Evolutionary conservation across 37 sponge, comb jelly and placozoan species (phyloP), one percentile per base, ranked within the genome.

Genomic region (Cliona cf. orientalis): DNA sequence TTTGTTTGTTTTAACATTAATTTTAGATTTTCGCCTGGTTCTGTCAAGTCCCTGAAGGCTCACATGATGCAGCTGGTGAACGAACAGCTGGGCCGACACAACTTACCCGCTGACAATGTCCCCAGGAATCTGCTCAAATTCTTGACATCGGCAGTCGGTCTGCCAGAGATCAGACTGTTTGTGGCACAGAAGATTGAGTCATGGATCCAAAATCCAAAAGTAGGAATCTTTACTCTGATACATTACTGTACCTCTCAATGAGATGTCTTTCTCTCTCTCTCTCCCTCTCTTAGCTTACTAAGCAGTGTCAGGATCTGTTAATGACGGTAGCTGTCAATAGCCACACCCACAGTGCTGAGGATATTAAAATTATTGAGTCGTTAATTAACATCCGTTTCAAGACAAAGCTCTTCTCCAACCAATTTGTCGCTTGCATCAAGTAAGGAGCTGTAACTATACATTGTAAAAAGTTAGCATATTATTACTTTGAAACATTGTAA

Each of bases 141-240:
- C 68, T 75, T 95, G 0, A 55, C 72, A 4, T 33, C 59, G n/a
- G 83, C 82, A 21, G 79, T 76, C 35, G 92, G 95, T 7, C 53
- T 75, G 14, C 81, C 90, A 0, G 89, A 88, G n/a, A 45, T 95
- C 22, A 49, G 95, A 31, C 57, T 91, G 9, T 29, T 80, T 6
- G 82, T 85, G 2, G 80, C 90, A 23, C 92, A 95, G 66, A 86
- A 63, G 74, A 63, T 95, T 32, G 95, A 95, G 58, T 62, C 62
- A 0, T 95, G 95, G 92, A 77, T 95, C 1, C 93, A 88, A 44
- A 95, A 95, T 65, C 90, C 95, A 5, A 95, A 95, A 85, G 95
- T 88, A 23, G 35, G 63, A n/a, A n/a, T n/a, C n/a, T n/a, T n/a
- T n/a, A n/a, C n/a, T n/a, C n/a, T n/a, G n/a, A n/a, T n/a, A n/a